These are phyloP conservation scores for Eolophus roseicapilla DNA, from an alignment of 2,113 vertebrate genomes.

Conservation along the genomic window DNA sequence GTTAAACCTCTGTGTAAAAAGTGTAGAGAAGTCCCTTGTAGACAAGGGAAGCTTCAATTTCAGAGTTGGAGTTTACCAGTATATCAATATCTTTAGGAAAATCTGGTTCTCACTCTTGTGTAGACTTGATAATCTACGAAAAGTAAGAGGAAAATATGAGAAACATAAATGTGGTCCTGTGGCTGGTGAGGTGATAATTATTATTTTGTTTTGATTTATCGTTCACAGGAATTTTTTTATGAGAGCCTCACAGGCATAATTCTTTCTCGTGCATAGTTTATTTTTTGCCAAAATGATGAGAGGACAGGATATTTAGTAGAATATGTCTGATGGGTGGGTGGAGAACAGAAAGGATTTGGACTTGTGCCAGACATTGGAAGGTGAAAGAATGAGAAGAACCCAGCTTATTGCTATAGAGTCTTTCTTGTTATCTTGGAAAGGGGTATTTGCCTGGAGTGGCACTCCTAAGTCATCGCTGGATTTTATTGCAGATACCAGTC, in stretches of 20 bases:
- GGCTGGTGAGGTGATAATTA: conserved; percentile 77
- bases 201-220: conserved; percentile 81
- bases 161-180: conserved; percentile 49
- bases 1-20: not conserved
- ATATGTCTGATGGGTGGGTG: conserved; percentile 57
- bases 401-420: not conserved
- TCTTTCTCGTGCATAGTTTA: conserved; percentile 52
- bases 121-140: conserved; percentile 63
- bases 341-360: conserved; percentile 39
- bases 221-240: conserved; percentile 72
- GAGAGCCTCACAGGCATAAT: conserved; percentile 70
- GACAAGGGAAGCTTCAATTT: not conserved
- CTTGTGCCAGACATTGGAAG: not conserved
- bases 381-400: conserved; percentile 46
- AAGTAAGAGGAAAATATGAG: conserved; percentile 70
- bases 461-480: not conserved
- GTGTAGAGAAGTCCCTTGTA: not conserved
- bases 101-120: conserved; percentile 49
- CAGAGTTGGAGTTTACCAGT: not conserved
- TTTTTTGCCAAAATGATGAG: conserved; percentile 65
- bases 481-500: not conserved
- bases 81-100: conserved; percentile 24
- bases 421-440: not conserved
- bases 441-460: conserved; percentile 39
- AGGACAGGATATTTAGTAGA: conserved; percentile 59